Evolutionary conservation across 35 echinoderm and acorn worm species (phyloP).

Genomic region (Ptychodera flava): DNA sequence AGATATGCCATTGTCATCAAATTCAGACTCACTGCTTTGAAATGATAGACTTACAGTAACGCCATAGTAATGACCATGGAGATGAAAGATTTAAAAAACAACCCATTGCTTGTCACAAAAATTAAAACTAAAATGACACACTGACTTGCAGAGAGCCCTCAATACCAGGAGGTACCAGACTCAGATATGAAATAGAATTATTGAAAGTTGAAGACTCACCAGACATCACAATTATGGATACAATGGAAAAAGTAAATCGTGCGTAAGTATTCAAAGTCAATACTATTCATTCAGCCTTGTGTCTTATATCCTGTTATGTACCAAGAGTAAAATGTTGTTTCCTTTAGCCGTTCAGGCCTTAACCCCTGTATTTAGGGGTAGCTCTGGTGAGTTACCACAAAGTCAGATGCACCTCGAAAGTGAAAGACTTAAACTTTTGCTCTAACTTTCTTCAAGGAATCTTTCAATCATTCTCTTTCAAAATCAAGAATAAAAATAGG

Average conservation of each 20-base stretch:
- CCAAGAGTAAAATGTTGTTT: neutral
- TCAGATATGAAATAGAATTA: constrained; percentile 86
- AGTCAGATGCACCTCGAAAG: neutral
- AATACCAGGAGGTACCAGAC: constrained; percentile 54
- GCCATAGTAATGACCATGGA: too few species aligned
- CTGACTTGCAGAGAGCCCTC: constrained; percentile 47
- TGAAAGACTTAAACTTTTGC: too few species aligned
- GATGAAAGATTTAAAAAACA: too few species aligned
- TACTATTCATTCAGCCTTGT: neutral
- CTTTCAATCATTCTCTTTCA: too few species aligned
- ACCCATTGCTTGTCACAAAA: too few species aligned
- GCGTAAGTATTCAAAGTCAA: constrained; percentile 82
- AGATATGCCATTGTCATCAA: too few species aligned
- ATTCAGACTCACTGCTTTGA: too few species aligned
- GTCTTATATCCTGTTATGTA: neutral
- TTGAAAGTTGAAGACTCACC: constrained; percentile 51
- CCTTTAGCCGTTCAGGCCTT: neutral
- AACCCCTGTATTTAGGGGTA: neutral
- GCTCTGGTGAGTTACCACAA: neutral
- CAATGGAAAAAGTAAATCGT: constrained; percentile 39
- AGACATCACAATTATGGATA: constrained; percentile 30
- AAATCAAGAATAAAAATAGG: too few species aligned
- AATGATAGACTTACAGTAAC: too few species aligned
- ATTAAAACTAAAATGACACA: too few species aligned
- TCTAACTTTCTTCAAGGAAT: too few species aligned